Evolutionary conservation across 2,888 invertebrate genomes (phyloP).

Genomic region (Sepioteuthis lessoniana): DNA sequence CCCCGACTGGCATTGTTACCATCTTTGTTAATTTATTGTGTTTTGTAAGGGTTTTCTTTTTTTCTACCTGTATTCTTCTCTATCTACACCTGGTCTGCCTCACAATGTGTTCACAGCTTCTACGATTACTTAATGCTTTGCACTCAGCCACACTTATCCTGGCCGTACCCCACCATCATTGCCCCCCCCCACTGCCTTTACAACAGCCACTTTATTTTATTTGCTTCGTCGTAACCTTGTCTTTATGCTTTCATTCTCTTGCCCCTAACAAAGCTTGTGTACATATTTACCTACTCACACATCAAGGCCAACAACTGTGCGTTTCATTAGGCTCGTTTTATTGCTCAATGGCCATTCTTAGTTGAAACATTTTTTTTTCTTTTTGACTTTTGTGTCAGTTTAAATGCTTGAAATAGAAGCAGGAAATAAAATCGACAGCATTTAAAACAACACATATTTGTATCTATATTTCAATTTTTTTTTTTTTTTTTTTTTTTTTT

Average conservation of each 20-base stretch:
- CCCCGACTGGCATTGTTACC: too few species aligned
- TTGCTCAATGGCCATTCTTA: neutral
- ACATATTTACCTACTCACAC: neutral
- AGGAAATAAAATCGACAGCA: neutral
- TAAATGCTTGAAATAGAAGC: neutral
- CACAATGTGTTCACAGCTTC: neutral
- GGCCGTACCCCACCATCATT: neutral
- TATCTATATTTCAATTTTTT: neutral
- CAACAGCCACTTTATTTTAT: neutral
- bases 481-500: neutral
- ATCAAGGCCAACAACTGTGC: neutral
- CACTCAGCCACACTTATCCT: slow-evolving; percentile 25
- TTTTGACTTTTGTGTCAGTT: neutral
- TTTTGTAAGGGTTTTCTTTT: too few species aligned
- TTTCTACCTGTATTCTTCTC: neutral
- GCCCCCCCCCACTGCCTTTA: neutral
- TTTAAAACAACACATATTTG: neutral
- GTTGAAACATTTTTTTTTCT: neutral
- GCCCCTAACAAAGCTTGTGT: neutral
- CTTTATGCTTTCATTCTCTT: slow-evolving; percentile 21
- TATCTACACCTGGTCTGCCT: slow-evolving; percentile 11
- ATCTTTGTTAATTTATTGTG: too few species aligned
- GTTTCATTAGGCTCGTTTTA: neutral
- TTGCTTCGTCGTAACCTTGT: neutral
- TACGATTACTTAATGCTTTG: slow-evolving; percentile 33